Percentiles rank a stretch among this genome's conserved stretches.
These are phyloP conservation scores for Eucidaris tribuloides DNA, from an alignment of 35 echinoderm and acorn worm genomes.

Conservation along the genomic window DNA sequence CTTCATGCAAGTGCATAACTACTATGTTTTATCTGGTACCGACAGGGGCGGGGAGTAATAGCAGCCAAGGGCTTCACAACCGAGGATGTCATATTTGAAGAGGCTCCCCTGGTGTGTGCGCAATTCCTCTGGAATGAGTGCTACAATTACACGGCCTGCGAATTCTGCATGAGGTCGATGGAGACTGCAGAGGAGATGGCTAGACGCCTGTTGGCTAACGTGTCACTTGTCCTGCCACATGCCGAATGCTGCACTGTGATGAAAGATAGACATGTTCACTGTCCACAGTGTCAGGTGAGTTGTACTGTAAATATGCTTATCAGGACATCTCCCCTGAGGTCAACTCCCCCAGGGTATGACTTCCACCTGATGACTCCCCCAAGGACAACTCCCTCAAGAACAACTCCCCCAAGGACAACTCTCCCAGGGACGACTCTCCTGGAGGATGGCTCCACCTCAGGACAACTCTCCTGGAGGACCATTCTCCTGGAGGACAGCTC, in stretches of 20 bases:
- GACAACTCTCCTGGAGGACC: too few relatives aligned
- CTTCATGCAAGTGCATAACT: too few relatives aligned
- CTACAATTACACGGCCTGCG: conserved; percentile 70
- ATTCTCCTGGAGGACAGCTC: too few relatives aligned
- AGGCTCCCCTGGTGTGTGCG: conserved; percentile 59
- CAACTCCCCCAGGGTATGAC: too few relatives aligned
- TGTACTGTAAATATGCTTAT: too few relatives aligned
- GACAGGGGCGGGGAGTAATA: conserved; percentile 71
- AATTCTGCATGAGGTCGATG: conserved; percentile 69
- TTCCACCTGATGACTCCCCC: too few relatives aligned
- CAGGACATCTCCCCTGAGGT: too few relatives aligned
- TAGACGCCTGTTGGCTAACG: conserved; percentile 30
- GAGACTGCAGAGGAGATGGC: conserved; percentile 70
- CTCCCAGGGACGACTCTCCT: too few relatives aligned
- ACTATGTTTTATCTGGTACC: too few relatives aligned
- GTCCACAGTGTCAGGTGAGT: conserved; percentile 72
- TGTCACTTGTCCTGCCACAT: conserved; percentile 52
- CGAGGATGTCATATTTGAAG: conserved; percentile 44
- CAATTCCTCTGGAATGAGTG: conserved; percentile 82
- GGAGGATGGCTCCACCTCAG: too few relatives aligned
- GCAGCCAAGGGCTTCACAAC: not conserved
- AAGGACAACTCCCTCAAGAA: too few relatives aligned
- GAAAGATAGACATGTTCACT: conserved; percentile 12
- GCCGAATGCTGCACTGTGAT: conserved; percentile 58
- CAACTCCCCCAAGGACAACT: too few relatives aligned